Conservation (phyloP, 2,113 vertebrate genomes). For the Psilopogon haemacephalus region DNA sequence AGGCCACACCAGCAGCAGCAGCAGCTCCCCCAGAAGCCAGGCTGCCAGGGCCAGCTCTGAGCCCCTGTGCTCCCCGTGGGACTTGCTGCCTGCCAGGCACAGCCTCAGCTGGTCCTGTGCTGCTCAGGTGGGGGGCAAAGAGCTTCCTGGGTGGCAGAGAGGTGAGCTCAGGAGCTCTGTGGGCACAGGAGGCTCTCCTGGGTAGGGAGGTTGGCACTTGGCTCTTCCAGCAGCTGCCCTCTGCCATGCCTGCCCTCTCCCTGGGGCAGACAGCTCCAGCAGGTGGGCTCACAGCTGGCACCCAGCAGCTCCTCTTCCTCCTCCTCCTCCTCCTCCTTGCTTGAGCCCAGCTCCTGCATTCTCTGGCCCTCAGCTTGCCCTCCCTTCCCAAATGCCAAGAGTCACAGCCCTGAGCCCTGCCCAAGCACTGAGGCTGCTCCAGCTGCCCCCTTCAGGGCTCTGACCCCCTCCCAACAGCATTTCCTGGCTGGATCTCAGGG, state of each 20-base stretch:
- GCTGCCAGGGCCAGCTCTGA: background rate
- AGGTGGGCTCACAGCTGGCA: background rate
- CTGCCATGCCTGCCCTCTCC: background rate
- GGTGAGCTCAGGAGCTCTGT: fast-evolving
- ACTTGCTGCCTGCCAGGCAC: fast-evolving
- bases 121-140: background rate
- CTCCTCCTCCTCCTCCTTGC: background rate
- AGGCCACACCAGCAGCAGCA: too few relatives aligned
- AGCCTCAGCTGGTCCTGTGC: background rate
- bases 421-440: background rate
- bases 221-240: background rate
- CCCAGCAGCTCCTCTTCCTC: background rate
- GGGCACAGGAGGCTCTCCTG: background rate
- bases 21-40: background rate
- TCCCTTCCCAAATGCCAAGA: background rate
- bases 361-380: background rate
- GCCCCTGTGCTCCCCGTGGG: background rate
- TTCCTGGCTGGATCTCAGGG: background rate
- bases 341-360: fast-evolving
- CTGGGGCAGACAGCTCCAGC: background rate
- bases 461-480: background rate
- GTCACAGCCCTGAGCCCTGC: fast-evolving
- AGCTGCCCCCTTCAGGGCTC: background rate
- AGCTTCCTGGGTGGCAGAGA: fast-evolving
- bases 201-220: fast-evolving